Evolutionary conservation across 2,797 vertebrate genomes (phyloP).

Genomic region (Cossypha niveicapilla): DNA sequence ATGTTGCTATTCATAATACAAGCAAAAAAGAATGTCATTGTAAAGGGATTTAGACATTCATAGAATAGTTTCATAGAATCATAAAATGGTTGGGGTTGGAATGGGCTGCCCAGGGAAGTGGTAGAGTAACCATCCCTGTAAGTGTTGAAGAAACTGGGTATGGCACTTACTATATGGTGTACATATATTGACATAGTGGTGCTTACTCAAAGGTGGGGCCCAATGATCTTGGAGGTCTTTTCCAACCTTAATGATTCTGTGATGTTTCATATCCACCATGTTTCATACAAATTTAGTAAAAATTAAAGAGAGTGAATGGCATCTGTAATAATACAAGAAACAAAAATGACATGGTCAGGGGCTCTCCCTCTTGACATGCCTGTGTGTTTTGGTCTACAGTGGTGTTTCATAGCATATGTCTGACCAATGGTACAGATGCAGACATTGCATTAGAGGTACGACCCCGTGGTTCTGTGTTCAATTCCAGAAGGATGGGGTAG

Average conservation of each 20-base stretch:
- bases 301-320: not conserved
- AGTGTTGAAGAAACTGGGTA: not conserved
- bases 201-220: not conserved
- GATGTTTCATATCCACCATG: not conserved
- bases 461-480: not conserved
- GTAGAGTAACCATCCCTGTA: not conserved
- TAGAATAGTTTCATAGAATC: not conserved
- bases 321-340: not conserved
- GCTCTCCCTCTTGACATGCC: not conserved
- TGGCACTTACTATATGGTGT: not conserved
- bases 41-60: not conserved
- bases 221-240: not conserved
- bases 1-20: not conserved
- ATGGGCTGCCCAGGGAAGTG: not conserved
- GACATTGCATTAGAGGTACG: not conserved
- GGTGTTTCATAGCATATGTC: not conserved
- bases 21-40: not conserved
- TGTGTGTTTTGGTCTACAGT: not conserved
- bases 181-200: not conserved
- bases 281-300: not conserved
- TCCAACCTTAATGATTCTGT: not conserved
- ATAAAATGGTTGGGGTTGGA: not conserved
- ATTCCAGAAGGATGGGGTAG: not conserved
- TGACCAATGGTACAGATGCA: not conserved
- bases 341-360: not conserved